A percentile compares a stretch with the other conserved stretches of the same genome.
Evolutionary conservation across 2,113 vertebrate genomes (phyloP).

Genomic region (Carassius auratus): DNA sequence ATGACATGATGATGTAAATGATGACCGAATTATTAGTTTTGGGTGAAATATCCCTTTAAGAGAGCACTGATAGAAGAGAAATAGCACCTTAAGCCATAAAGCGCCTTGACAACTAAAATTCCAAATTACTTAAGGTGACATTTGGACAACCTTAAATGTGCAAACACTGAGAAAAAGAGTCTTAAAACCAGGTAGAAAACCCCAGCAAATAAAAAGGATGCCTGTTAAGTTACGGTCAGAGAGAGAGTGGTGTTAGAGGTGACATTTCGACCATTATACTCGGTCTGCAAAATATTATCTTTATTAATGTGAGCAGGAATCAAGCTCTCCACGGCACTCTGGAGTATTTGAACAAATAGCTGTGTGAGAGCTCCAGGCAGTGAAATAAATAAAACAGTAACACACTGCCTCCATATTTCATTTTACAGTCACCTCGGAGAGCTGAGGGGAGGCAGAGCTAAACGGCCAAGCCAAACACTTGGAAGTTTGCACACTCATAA

Average conservation of each 20-base stretch:
- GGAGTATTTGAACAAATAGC: constrained; percentile 80
- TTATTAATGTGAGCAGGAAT: constrained; percentile 82
- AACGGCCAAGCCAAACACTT: constrained; percentile 79
- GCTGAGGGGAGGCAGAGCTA: constrained; percentile 74
- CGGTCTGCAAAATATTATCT: constrained; percentile 80
- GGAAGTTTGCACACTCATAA: constrained; percentile 79
- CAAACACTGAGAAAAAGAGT: constrained; percentile 43
- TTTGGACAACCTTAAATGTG: constrained; percentile 61
- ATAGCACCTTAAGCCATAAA: not conserved
- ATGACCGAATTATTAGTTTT: not conserved
- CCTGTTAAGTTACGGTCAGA: constrained; percentile 73
- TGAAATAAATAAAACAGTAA: constrained; percentile 77
- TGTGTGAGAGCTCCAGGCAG: constrained; percentile 69
- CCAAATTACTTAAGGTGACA: constrained; percentile 47
- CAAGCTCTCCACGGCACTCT: constrained; percentile 76
- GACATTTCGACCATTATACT: constrained; percentile 77
- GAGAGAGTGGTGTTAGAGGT: constrained; percentile 67
- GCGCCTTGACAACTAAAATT: not conserved
- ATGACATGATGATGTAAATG: not conserved
- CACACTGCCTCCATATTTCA: constrained; percentile 75
- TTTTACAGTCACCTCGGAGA: constrained; percentile 72
- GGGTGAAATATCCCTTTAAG: not conserved
- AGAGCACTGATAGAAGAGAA: constrained; percentile 35
- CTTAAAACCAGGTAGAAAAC: constrained; percentile 9
- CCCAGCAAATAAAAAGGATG: constrained; percentile 67